Conservation (phyloP, 2,888 invertebrate genomes). For the Dilophus febrilis region DNA sequence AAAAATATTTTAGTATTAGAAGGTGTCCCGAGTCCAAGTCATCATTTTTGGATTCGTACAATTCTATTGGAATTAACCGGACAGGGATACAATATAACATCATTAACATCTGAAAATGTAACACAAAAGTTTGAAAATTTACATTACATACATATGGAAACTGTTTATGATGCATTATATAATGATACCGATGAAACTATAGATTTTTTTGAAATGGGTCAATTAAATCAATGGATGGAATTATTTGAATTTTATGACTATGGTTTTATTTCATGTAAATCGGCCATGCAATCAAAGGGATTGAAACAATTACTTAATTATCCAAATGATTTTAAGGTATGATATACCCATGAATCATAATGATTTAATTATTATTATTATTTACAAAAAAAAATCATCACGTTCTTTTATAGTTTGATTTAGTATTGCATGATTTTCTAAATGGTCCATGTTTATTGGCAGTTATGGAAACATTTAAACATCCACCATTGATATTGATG, state of each 20-base stretch:
- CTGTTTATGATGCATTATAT: slow-evolving; percentile 5
- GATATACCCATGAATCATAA: too few relatives aligned
- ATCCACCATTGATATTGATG: slow-evolving; percentile 20
- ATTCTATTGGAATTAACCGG: neutral
- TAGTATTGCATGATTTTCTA: slow-evolving; percentile 21
- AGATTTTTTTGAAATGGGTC: neutral
- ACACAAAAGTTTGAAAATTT: slow-evolving; percentile 2
- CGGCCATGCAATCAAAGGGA: slow-evolving; percentile 10
- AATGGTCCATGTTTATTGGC: slow-evolving; percentile 19
- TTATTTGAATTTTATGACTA: neutral
- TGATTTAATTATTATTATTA: too few relatives aligned
- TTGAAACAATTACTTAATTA: slow-evolving; percentile 16
- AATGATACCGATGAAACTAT: neutral
- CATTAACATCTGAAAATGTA: slow-evolving; percentile 5
- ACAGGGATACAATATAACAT: slow-evolving; percentile 7
- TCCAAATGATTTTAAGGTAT: slow-evolving; percentile 15
- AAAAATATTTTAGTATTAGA: neutral
- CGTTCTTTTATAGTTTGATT: slow-evolving; percentile 15
- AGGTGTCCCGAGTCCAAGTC: neutral
- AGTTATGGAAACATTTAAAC: slow-evolving; percentile 19
- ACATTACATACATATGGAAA: slow-evolving; percentile 7
- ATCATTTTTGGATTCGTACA: neutral
- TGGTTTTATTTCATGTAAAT: neutral
- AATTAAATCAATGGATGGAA: neutral
- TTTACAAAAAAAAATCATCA: too few relatives aligned